Percentiles rank a stretch among this genome's conserved stretches.
These are phyloP conservation scores for Cyprinodon brontotheroides DNA, from an alignment of 2,113 vertebrate genomes.

Conservation along the genomic window DNA sequence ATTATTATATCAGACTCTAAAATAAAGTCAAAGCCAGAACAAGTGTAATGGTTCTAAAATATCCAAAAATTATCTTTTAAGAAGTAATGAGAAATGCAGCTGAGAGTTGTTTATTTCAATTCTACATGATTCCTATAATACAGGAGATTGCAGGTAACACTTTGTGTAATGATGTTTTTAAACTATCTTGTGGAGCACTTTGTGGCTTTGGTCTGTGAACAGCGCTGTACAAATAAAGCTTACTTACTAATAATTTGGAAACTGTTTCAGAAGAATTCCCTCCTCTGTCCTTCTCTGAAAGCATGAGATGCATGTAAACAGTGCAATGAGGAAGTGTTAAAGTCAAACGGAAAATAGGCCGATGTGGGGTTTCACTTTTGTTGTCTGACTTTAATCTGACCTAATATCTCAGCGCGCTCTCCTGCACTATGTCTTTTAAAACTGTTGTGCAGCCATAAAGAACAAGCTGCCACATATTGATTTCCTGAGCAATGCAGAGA, in stretches of 20 bases:
- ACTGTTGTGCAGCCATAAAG: slow-evolving; percentile 61
- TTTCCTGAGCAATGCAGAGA: slow-evolving; percentile 51
- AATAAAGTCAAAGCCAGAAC: not conserved
- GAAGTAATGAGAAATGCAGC: not conserved
- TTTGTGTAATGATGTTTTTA: too few relatives aligned
- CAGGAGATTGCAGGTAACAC: not conserved
- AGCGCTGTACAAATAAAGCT: too few relatives aligned
- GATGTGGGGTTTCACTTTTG: slow-evolving; percentile 58
- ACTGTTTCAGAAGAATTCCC: slow-evolving; percentile 27
- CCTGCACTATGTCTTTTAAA: slow-evolving; percentile 38
- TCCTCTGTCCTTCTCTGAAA: slow-evolving; percentile 62
- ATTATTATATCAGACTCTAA: not conserved
- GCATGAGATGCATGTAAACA: slow-evolving; percentile 80
- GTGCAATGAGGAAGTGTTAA: slow-evolving; percentile 73
- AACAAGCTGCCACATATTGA: slow-evolving; percentile 62
- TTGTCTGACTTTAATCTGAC: slow-evolving; percentile 41
- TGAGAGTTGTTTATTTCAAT: not conserved
- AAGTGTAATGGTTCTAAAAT: not conserved
- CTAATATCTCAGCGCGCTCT: slow-evolving; percentile 40
- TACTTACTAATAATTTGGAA: slow-evolving; percentile 15
- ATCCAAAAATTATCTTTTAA: not conserved
- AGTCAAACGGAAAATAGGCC: slow-evolving; percentile 65
- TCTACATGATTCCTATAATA: not conserved
- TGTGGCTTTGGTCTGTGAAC: too few relatives aligned
- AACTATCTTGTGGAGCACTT: too few relatives aligned